Base-by-base conservation (phyloP, 2,113 vertebrate genomes). In the Gnathonemus longibarbis region DNA sequence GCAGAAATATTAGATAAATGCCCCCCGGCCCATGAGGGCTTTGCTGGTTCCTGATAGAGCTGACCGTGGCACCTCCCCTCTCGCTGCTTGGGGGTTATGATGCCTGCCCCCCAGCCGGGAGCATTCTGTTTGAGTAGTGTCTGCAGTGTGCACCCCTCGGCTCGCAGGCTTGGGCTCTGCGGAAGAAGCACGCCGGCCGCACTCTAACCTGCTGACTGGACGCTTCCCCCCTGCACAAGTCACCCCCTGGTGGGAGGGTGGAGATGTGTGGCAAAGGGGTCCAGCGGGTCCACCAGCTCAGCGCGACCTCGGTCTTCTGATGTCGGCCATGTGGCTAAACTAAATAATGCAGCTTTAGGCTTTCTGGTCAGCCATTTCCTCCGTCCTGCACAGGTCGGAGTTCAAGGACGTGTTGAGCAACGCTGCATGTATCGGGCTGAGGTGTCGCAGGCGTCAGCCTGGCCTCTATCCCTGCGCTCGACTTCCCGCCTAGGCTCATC, bases 171-270 rank as follows among this genome's bases (percentile, higher is more conserved):
- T 50, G 70, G 49, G 66, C n/a, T 7, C 45, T 31, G 88, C 88
- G 15, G 62, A 70, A 39, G 19, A 17, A 17, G 21, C 52, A 88
- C 53, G 21, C 5, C 87, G 11, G 5, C 66, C n/a, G 19, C 66
- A 9, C 88, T 31, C n/a, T 31, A 89, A 89, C 42, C 15, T 52
- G 66, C 88, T 89, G 88, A 80, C 62, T 53, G 70, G 48, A 24
- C 88, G 3, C 27, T 89, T 80, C 77, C 27, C 48, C 70, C 3
- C 84, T 48, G 70, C 35, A 45, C 48, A 42, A 2, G 31, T 27
- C 70, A 7, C 46, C 77, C 88, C 48, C 77, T 50, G 46, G 58
- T 49, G 42, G n/a, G 39, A 66, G 24, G 42, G 45, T 46, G 58
- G 58, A 21, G 24, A 11, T 5, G 4, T n/a, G 45, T 31, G 39